A percentile compares a stretch with the other conserved stretches of the same genome.
Evolutionary conservation across 2,888 invertebrate species (phyloP).

Genomic region (Xestia rhomboidea): DNA sequence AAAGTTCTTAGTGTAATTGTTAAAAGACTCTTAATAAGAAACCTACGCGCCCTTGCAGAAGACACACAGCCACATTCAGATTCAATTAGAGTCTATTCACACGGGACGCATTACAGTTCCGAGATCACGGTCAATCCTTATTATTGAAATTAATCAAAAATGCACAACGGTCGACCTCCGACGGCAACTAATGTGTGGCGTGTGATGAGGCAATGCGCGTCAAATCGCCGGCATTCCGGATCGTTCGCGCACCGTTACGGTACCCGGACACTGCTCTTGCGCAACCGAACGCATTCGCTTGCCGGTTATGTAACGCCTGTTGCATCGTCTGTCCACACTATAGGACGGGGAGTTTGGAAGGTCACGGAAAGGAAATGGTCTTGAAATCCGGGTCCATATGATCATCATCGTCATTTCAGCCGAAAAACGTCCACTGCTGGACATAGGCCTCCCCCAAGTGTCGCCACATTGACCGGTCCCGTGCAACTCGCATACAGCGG

Average conservation of each 20-base stretch:
- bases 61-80: slow-evolving; percentile 20
- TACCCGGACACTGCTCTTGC: slow-evolving; percentile 86
- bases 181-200: slow-evolving; percentile 69
- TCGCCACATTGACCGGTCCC: too few species aligned
- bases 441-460: too few species aligned
- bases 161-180: slow-evolving; percentile 70
- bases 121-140: slow-evolving; percentile 35
- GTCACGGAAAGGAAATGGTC: slow-evolving; percentile 43
- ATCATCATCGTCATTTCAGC: too few species aligned
- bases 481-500: too few species aligned
- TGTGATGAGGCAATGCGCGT: slow-evolving; percentile 83
- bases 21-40: slow-evolving; percentile 24
- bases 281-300: slow-evolving; percentile 85
- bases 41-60: slow-evolving; percentile 18
- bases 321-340: slow-evolving; percentile 79
- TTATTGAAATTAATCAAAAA: slow-evolving; percentile 64
- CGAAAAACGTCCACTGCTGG: too few species aligned
- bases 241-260: slow-evolving; percentile 86
- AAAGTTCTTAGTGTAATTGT: not conserved
- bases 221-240: slow-evolving; percentile 88
- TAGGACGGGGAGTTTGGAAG: slow-evolving; percentile 56
- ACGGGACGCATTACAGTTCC: slow-evolving; percentile 48
- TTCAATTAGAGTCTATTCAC: slow-evolving; percentile 53
- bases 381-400: slow-evolving; percentile 46
- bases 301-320: slow-evolving; percentile 82